phyloP scores from a whole-genome alignment of 2,797 vertebrate genomes.

The Cottoperca gobio region DNA sequence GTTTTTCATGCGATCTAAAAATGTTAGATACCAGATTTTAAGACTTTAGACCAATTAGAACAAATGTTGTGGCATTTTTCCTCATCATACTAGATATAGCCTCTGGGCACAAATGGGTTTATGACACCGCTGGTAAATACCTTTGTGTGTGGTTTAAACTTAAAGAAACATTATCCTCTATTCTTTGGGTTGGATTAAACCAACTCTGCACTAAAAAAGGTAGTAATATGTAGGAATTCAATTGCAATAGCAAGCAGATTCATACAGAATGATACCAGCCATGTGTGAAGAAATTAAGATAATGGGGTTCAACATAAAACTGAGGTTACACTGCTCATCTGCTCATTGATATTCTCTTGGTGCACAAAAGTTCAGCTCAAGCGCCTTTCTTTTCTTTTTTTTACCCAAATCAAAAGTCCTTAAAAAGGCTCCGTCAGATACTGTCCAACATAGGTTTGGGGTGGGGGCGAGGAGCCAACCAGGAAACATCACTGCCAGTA shows the following conservation, averaged over 20 bases:
- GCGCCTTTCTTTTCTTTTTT: background rate
- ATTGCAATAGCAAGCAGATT: background rate
- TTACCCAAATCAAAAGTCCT: background rate
- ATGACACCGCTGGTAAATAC: background rate
- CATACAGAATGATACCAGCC: background rate
- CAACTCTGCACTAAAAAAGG: background rate
- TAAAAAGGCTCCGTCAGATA: background rate
- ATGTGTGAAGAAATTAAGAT: background rate
- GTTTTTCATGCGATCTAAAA: too few species aligned
- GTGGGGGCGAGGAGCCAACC: background rate
- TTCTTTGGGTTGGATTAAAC: background rate
- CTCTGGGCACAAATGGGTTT: too few species aligned
- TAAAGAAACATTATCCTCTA: background rate
- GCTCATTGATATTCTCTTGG: conserved; percentile 15
- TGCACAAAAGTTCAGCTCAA: background rate
- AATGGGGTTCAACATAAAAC: background rate
- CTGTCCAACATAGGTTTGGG: background rate
- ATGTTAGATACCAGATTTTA: too few species aligned
- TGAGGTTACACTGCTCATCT: background rate
- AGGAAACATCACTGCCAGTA: background rate
- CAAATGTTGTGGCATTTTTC: too few species aligned
- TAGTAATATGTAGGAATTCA: background rate
- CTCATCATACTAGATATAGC: too few species aligned
- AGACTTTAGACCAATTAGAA: too few species aligned
- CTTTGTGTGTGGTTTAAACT: background rate